phyloP scores from a whole-genome alignment of 2,113 vertebrate genomes.

The Tamias sibiricus region DNA sequence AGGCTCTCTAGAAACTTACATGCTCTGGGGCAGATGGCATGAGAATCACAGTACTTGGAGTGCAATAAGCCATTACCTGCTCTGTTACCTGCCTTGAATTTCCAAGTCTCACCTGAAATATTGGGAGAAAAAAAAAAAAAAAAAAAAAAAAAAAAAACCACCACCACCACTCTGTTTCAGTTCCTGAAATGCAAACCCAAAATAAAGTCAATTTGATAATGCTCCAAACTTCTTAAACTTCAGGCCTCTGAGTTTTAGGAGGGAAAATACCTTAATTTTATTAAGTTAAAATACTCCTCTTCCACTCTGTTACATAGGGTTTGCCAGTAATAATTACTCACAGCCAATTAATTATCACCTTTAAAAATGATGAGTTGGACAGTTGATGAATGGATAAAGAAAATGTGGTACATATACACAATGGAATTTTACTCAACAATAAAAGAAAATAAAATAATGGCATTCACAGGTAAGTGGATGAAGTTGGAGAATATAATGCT shows the following conservation, averaged over 20 bases:
- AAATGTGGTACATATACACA: too few relatives aligned
- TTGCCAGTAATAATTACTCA: conserved; percentile 6
- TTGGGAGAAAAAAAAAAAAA: neutral
- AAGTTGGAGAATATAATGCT: too few relatives aligned
- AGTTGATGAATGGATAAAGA: too few relatives aligned
- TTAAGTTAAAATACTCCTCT: neutral
- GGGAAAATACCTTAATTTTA: neutral
- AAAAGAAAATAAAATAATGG: too few relatives aligned
- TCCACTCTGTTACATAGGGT: neutral
- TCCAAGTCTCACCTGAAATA: neutral
- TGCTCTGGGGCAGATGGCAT: neutral
- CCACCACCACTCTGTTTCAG: neutral
- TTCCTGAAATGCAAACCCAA: conserved; percentile 2
- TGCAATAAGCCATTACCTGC: fast-evolving
- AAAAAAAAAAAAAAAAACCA: neutral
- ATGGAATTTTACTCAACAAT: too few relatives aligned
- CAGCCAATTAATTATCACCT: conserved; percentile 4
- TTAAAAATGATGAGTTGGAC: conserved; percentile 18
- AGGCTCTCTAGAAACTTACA: neutral
- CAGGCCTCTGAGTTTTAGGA: neutral
- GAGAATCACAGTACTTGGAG: neutral
- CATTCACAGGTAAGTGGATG: too few relatives aligned
- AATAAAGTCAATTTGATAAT: neutral
- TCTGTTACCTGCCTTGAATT: neutral
- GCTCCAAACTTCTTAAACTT: neutral